Conservation (phyloP, 2,797 vertebrate genomes). For the Gymnoscopelus microlampas region DNA sequence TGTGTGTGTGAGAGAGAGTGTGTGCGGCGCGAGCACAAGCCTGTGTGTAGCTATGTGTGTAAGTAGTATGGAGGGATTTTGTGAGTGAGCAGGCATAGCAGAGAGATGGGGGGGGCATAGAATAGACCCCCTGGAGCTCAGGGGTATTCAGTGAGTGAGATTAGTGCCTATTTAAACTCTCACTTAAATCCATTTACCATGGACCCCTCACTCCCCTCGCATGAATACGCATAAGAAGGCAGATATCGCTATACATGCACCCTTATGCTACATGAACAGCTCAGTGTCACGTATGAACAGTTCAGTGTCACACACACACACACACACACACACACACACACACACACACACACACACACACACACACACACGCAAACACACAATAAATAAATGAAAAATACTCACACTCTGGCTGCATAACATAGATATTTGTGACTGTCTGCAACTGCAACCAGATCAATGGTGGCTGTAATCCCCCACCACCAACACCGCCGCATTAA, state of each 20-base stretch:
- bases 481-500: conserved; percentile 1
- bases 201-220: conserved; percentile 31
- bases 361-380: too few relatives aligned
- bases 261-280: background rate
- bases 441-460: conserved; percentile 1
- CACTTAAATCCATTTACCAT: conserved; percentile 72
- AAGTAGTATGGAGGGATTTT: background rate
- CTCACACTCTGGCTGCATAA: background rate
- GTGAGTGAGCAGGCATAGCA: background rate
- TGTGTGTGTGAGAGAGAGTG: background rate
- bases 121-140: conserved; percentile 70
- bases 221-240: conserved; percentile 36
- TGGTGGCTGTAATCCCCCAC: background rate
- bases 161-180: conserved; percentile 79
- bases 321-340: too few relatives aligned
- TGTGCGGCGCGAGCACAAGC: too few relatives aligned
- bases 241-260: conserved; percentile 38
- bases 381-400: too few relatives aligned
- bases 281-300: background rate
- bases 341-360: too few relatives aligned
- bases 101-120: conserved; percentile 13
- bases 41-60: background rate
- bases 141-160: conserved; percentile 72
- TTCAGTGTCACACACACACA: too few relatives aligned
- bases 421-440: conserved; percentile 4